Conservation (phyloP, 1,140 invertebrate genomes). For the Ceratosolen solmsi region DNA sequence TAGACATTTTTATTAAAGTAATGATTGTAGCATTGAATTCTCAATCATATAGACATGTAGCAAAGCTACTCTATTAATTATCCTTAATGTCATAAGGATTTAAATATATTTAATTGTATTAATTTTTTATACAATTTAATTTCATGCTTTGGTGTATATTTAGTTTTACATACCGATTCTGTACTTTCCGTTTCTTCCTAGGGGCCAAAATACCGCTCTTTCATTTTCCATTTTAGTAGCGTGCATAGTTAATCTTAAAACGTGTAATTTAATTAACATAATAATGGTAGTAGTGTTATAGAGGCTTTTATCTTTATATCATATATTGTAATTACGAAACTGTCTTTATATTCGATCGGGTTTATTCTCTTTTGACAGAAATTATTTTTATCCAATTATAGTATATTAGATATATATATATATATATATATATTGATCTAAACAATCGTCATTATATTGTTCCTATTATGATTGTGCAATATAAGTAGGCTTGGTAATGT, state of each 20-base stretch:
- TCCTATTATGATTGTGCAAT: too few species aligned
- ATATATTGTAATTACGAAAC: background rate
- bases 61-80: too few species aligned
- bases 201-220: background rate
- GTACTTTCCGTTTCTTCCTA: background rate
- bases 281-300: background rate
- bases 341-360: background rate
- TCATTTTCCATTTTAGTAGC: background rate
- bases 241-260: background rate
- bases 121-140: background rate
- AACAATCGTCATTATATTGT: too few species aligned
- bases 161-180: background rate
- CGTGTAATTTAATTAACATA: background rate
- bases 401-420: too few species aligned
- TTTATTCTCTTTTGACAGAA: background rate
- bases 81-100: too few species aligned
- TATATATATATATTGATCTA: too few species aligned
- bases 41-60: too few species aligned
- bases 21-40: too few species aligned
- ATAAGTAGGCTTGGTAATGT: too few species aligned
- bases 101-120: background rate
- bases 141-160: background rate
- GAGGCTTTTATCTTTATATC: background rate
- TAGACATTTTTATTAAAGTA: too few species aligned
- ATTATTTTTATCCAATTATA: background rate